Base-by-base conservation (phyloP, 1,140 invertebrate genomes). In the Holotrichia oblita region DNA sequence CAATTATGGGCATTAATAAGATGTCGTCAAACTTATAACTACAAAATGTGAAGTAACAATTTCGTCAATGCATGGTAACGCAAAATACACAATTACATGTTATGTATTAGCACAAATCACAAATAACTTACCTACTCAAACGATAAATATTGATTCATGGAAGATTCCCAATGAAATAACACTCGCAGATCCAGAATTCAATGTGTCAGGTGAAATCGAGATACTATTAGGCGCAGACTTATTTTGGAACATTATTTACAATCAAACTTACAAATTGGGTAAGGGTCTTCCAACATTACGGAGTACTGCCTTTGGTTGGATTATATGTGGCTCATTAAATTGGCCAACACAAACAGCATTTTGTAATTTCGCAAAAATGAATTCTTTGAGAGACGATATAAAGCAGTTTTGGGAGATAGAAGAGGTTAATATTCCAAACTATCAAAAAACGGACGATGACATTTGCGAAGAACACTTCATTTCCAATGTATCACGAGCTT, bases 251-350 rank as follows among this genome's bases (percentile, higher is more conserved):
- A 44, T 86, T 34, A 59, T 86, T 2, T 80, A 79, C 24, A 78
- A 73, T n/a, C 81, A 84, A 20, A 64, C 81, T 79, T 81, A 82
- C 24, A 82, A 82, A 73, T 76, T 82, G 40, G 40, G 20, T 3
- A 78, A 79, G 22, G 59, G 80, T 14, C 82, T 81, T 44, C 42
- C 42, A 2, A 80, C 61, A 40, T 55, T 86, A 14, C 84, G 84
- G 74, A 73, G 85, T 81, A 85, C 82, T 12, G 61, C 81, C 41
- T 79, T 87, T 9, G 85, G 83, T 14, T 86, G 84, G 84, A n/a
- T 83, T 40, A 44, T 84, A 27, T 22, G 61, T 14, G 80, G 80
- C 2, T 27, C 22, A 7, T n/a, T 78, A 69, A 73, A 12, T 42
- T 17, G 24, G 48, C 34, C 77, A n/a, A 12, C 10, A 42, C 22